Conservation (phyloP, 2,113 vertebrate genomes). For the Sander lucioperca region DNA sequence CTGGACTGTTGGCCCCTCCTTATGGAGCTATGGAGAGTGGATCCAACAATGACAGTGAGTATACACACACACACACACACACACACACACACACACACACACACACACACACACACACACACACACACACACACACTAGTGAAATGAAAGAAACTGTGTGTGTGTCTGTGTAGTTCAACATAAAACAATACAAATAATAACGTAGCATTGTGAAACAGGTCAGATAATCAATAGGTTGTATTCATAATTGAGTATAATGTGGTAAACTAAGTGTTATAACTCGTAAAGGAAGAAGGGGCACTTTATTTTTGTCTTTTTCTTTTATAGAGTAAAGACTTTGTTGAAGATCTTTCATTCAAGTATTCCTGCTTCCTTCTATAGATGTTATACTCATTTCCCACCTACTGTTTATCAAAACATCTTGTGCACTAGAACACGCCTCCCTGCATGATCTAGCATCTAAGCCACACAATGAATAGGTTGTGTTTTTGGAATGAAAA, state of each 20-base stretch:
- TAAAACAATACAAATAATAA: neutral
- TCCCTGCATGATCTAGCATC: neutral
- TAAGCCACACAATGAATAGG: neutral
- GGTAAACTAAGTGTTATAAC: neutral
- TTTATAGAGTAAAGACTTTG: neutral
- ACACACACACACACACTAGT: neutral
- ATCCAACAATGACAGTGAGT: slow-evolving; percentile 97
- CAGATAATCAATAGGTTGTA: neutral
- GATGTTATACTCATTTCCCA: neutral
- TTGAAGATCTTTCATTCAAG: neutral
- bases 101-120: neutral
- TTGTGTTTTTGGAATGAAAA: neutral
- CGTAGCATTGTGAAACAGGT: neutral
- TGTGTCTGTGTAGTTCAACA: neutral
- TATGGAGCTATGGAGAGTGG: slow-evolving; percentile 99
- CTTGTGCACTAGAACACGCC: neutral
- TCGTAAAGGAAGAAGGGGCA: neutral
- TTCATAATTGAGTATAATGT: neutral
- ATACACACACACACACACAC: neutral
- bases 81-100: neutral
- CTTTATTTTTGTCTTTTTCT: neutral
- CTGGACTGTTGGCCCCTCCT: slow-evolving; percentile 96
- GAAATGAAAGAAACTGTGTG: slow-evolving; percentile 7
- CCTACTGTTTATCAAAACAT: neutral
- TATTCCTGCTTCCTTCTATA: neutral